Evolutionary conservation across 2,888 invertebrate species (phyloP).

Genomic region (Geophilus truncorum): DNA sequence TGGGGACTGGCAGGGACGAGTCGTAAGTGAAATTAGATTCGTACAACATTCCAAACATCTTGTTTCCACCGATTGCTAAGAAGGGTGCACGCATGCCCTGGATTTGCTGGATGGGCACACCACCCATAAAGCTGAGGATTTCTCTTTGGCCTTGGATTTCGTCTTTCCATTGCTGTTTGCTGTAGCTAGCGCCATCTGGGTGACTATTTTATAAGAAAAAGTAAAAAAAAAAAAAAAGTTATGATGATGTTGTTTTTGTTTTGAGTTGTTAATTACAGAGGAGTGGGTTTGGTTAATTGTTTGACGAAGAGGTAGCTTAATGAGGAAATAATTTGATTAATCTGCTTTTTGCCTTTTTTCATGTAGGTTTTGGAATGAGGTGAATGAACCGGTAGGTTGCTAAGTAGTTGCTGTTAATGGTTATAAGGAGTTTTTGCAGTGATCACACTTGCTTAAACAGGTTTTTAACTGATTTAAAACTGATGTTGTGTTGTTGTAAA

Average conservation of each 20-base stretch:
- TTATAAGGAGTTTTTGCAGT: not conserved
- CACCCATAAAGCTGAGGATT: constrained; percentile 79
- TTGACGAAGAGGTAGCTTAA: not conserved
- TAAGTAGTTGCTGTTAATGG: not conserved
- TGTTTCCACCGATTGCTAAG: constrained; percentile 79
- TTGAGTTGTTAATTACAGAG: not conserved
- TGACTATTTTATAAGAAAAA: constrained; percentile 59
- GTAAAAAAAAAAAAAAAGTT: not conserved
- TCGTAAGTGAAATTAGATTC: constrained; percentile 94
- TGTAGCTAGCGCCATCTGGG: constrained; percentile 92
- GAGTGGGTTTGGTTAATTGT: too few species aligned
- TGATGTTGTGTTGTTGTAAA: not conserved
- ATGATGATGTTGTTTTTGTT: too few species aligned
- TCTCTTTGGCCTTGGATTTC: constrained; percentile 93
- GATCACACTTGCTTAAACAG: not conserved
- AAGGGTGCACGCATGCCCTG: constrained; percentile 96
- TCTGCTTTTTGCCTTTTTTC: not conserved
- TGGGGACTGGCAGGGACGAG: constrained; percentile 90
- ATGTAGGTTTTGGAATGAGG: not conserved
- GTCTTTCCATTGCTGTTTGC: constrained; percentile 90
- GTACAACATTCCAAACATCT: constrained; percentile 95
- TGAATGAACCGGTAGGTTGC: not conserved
- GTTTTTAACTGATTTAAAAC: not conserved
- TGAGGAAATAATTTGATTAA: not conserved
- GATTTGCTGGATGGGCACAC: constrained; percentile 79